Base-by-base conservation (phyloP, 2,888 invertebrate species). In the Cenopis cana region DNA sequence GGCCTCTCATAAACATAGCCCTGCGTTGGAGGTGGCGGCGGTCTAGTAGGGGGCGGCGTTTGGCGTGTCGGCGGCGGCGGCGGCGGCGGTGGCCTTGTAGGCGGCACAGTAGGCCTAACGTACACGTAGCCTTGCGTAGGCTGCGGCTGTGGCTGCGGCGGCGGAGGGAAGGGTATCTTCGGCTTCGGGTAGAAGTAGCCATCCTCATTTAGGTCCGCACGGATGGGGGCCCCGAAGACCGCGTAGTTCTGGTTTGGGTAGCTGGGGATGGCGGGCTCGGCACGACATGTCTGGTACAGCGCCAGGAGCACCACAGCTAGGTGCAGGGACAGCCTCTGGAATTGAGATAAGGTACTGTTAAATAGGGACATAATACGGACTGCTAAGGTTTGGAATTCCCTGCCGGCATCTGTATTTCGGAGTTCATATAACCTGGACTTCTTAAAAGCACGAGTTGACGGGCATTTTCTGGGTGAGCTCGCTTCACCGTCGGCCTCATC, bases 261-360 rank as follows among this genome's bases (percentile, higher is more conserved):
- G 75, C 82, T 87, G 33, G 83, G 85, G 75, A 93, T 91, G 49
- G 89, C 93, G 20, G 90, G 87, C 67, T 90, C 88, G 55, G 89
- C 91, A 55, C 76, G 84, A 82, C 90, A 87, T 74, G 89, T 86
- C 81, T 83, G 85, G 83, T 83, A 87, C 79, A 89, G 88, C 78
- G 91, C 89, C 81, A 93, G 83, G 74, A 93, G 83, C 74, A 92
- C 86, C 86, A 89, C 91, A 79, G 89, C 89, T 75, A 92, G 74
- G 70, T 90, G 91, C 89, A 92, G 88, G 85, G 90, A 90, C 85
- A 93, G 86, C 89, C 91, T 93, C 93, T 93, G 93, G 18, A 88
- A 90, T 66, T 46, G 75, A 70, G 72, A 69, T 76, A 74, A 69
- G 33, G 18, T 29, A 33, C 9, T 3, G 10, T 9, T 59, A 50